Evolutionary conservation across 2,888 invertebrate genomes (phyloP).

Genomic region (Drosophila affinis): DNA sequence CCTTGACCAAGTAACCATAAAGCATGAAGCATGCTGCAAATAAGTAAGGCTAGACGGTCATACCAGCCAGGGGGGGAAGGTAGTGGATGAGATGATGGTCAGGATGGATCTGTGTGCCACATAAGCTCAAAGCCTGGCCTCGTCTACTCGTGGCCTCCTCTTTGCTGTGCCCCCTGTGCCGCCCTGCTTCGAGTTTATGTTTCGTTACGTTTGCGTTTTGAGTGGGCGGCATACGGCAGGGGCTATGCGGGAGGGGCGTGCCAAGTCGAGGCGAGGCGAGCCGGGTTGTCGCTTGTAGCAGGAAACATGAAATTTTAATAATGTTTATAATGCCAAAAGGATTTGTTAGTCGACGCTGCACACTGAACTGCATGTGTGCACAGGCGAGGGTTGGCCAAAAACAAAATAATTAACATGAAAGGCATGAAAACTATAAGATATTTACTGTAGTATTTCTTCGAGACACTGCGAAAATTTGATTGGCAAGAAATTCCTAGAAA

Average conservation of each 20-base stretch:
- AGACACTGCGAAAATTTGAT: fast-evolving
- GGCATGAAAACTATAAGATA: background rate
- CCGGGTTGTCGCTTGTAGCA: conserved; percentile 57
- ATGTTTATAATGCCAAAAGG: conserved; percentile 81
- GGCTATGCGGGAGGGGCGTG: background rate
- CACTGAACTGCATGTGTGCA: conserved; percentile 56
- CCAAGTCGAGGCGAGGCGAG: conserved; percentile 22
- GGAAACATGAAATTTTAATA: conserved; percentile 80
- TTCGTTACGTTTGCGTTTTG: conserved; percentile 73
- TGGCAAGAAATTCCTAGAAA: too few relatives aligned
- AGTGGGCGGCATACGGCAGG: conserved; percentile 45
- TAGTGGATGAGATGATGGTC: conserved; percentile 17
- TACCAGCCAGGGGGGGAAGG: conserved; percentile 39
- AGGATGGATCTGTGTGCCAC: conserved; percentile 33
- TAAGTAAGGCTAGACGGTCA: conserved; percentile 76
- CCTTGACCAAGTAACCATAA: conserved; percentile 80
- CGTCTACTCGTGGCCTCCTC: conserved; percentile 2
- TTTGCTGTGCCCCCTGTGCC: background rate
- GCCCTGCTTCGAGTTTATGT: conserved; percentile 66
- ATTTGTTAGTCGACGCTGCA: conserved; percentile 74
- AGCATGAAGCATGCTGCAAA: conserved; percentile 77
- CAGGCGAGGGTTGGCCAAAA: conserved; percentile 28
- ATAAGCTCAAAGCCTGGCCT: conserved; percentile 25
- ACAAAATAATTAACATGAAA: background rate
- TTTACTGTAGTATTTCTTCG: background rate